Evolutionary conservation across 1,140 invertebrate genomes (phyloP).

Genomic region (Drosophila suzukii): DNA sequence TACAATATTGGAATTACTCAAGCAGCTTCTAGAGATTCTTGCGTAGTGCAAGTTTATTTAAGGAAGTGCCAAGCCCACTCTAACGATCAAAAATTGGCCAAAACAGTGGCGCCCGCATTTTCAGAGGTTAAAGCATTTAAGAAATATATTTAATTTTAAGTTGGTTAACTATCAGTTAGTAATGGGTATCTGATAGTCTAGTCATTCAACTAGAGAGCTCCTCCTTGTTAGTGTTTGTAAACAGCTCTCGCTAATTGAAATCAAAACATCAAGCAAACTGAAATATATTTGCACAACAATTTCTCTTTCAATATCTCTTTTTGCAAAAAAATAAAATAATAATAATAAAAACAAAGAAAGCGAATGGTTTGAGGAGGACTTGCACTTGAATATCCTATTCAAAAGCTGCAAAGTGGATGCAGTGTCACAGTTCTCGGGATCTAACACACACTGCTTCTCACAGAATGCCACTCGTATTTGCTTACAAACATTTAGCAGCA

Average conservation of each 20-base stretch:
- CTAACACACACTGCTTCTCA: neutral
- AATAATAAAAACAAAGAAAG: constrained; percentile 2
- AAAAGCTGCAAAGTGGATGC: constrained; percentile 45
- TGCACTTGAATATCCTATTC: constrained; percentile 23
- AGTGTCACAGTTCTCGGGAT: constrained; percentile 30
- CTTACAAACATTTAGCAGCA: constrained; percentile 75
- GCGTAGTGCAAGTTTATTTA: too few relatives aligned
- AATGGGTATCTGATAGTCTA: too few relatives aligned
- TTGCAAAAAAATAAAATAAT: constrained; percentile 12
- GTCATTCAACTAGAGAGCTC: too few relatives aligned
- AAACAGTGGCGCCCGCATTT: too few relatives aligned
- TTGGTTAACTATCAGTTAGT: too few relatives aligned
- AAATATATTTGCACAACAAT: constrained; percentile 71
- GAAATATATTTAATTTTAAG: too few relatives aligned
- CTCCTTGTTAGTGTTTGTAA: constrained; percentile 59
- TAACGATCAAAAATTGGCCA: too few relatives aligned
- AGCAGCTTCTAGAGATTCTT: too few relatives aligned
- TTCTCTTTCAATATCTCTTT: constrained; percentile 1
- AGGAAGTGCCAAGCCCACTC: too few relatives aligned
- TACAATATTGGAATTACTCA: too few relatives aligned
- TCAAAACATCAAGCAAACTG: constrained; percentile 53
- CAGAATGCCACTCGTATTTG: constrained; percentile 53
- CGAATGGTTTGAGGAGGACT: constrained; percentile 15
- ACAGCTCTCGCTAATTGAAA: constrained; percentile 70
- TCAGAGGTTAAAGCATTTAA: too few relatives aligned